Conservation (phyloP, 2,888 invertebrate genomes). For the Drosophila quasianomalipes region DNA sequence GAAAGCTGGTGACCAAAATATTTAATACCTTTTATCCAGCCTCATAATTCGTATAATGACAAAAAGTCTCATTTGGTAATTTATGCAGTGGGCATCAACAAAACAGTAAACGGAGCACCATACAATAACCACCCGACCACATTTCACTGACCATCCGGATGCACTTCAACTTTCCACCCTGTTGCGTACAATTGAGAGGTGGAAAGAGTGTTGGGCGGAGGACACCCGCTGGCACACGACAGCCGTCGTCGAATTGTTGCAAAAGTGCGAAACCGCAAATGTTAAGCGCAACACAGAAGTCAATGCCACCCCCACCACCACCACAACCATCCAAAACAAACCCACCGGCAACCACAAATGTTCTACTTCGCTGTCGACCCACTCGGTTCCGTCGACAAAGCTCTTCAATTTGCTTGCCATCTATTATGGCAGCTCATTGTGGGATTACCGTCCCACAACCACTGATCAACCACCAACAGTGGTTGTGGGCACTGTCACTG, state of each 20-base stretch:
- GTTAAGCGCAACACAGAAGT: constrained; percentile 83
- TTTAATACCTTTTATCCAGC: constrained; percentile 83
- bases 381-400: constrained; percentile 67
- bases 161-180: constrained; percentile 84
- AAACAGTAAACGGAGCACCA: constrained; percentile 50
- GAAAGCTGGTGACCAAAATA: constrained; percentile 63
- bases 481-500: constrained; percentile 16
- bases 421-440: constrained; percentile 84
- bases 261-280: constrained; percentile 85
- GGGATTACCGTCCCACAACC: constrained; percentile 72
- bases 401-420: constrained; percentile 83
- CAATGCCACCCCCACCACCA: constrained; percentile 64
- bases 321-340: constrained; percentile 37
- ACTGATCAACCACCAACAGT: constrained; percentile 43
- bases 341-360: constrained; percentile 65
- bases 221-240: constrained; percentile 58
- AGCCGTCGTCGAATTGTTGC: constrained; percentile 70
- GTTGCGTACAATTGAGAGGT: constrained; percentile 77
- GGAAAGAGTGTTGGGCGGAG: background rate
- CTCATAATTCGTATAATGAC: constrained; percentile 82
- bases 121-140: constrained; percentile 35
- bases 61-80: constrained; percentile 80
- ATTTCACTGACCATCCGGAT: constrained; percentile 76
- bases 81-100: constrained; percentile 71
- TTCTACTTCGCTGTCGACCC: constrained; percentile 40